phyloP scores from a whole-genome alignment of 2,888 invertebrate species.

The Cephus pulcher region DNA sequence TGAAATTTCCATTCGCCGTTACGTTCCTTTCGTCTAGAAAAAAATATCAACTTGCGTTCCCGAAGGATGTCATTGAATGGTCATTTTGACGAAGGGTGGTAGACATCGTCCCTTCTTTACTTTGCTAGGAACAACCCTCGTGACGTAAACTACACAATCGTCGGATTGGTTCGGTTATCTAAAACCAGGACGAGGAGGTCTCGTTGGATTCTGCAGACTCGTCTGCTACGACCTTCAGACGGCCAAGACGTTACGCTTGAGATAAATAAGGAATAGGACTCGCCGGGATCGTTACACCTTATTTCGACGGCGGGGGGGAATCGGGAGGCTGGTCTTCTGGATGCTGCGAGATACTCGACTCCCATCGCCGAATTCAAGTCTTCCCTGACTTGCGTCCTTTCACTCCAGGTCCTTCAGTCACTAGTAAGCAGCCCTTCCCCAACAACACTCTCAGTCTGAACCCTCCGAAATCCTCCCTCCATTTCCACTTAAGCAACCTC shows the following conservation, averaged over 20 bases:
- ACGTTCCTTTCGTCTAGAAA: not conserved
- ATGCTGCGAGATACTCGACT: not conserved
- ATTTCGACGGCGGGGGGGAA: conserved; percentile 15
- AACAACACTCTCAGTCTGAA: not conserved
- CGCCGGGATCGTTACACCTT: conserved; percentile 24
- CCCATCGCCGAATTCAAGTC: not conserved
- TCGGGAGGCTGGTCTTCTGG: not conserved
- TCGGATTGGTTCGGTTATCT: not conserved
- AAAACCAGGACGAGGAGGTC: not conserved
- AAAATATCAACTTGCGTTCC: not conserved
- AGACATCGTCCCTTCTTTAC: not conserved
- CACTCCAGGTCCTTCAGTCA: not conserved
- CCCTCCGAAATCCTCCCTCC: conserved; percentile 10
- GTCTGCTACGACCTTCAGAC: conserved; percentile 2
- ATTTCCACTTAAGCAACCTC: conserved; percentile 24
- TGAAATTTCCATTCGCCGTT: not conserved
- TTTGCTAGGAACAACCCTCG: not conserved
- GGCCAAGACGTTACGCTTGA: conserved; percentile 18
- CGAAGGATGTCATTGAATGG: not conserved
- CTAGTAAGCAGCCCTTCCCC: not conserved
- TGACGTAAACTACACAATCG: not conserved
- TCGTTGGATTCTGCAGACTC: not conserved
- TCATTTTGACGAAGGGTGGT: not conserved
- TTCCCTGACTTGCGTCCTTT: not conserved
- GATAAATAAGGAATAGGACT: conserved; percentile 25